Conservation (phyloP, 2,113 vertebrate genomes). For the Xiphias gladius region DNA sequence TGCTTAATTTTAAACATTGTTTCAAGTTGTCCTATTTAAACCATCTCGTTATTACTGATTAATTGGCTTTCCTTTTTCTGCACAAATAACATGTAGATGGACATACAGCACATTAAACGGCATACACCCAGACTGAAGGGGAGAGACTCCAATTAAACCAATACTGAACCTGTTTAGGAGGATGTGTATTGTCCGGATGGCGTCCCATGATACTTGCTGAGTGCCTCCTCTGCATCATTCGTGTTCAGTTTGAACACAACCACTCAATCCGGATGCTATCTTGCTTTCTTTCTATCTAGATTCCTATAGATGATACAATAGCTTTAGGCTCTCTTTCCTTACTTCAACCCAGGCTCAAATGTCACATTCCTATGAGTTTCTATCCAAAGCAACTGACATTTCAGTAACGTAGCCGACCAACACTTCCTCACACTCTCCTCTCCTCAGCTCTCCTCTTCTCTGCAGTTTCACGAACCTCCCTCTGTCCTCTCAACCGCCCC, state of each 20-base stretch:
- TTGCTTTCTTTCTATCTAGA: conserved; percentile 19
- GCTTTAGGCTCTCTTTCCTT: conserved; percentile 2
- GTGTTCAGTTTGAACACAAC: conserved; percentile 32
- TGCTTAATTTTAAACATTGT: conserved; percentile 77
- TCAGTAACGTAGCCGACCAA: conserved; percentile 31
- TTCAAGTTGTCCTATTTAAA: conserved; percentile 78
- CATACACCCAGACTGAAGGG: neutral
- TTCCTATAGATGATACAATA: conserved; percentile 25
- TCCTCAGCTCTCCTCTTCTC: conserved; percentile 48
- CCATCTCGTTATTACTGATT: conserved; percentile 64
- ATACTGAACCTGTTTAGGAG: conserved; percentile 72
- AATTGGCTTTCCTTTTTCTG: conserved; percentile 49
- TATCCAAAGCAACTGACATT: conserved; percentile 59
- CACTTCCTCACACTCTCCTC: conserved; percentile 46
- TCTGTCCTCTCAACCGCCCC: conserved; percentile 67
- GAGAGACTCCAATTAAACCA: conserved; percentile 20
- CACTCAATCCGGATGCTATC: neutral
- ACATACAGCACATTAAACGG: conserved; percentile 1
- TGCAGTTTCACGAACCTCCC: conserved; percentile 58
- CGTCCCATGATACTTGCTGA: conserved; percentile 69
- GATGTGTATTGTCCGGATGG: conserved; percentile 64
- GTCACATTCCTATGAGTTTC: conserved; percentile 20
- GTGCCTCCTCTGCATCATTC: conserved; percentile 77
- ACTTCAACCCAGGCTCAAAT: conserved; percentile 30
- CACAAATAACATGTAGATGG: conserved; percentile 13